A percentile compares a stretch with the other conserved stretches of the same genome.
Evolutionary conservation across 2,113 vertebrate genomes (phyloP).

Genomic region (Raja brachyura): DNA sequence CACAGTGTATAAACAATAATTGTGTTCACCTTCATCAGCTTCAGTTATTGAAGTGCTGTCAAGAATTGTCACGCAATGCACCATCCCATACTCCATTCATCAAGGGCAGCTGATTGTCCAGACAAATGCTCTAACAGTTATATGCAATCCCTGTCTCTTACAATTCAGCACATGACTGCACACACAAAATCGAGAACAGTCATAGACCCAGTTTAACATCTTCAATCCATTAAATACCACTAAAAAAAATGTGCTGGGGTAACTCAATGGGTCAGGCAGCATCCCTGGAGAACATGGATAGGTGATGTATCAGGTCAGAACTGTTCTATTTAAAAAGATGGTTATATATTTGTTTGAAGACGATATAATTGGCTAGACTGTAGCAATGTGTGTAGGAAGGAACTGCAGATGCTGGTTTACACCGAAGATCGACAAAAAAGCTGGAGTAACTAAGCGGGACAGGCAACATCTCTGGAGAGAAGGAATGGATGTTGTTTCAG

Average conservation of each 20-base stretch:
- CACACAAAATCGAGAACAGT: not conserved
- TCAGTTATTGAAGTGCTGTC: not conserved
- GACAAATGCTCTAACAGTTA: not conserved
- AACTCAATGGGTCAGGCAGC: too few relatives aligned
- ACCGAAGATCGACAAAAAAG: too few relatives aligned
- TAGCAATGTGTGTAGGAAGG: too few relatives aligned
- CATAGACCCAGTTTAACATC: not conserved
- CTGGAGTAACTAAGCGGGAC: too few relatives aligned
- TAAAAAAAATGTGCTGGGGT: too few relatives aligned
- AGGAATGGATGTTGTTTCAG: too few relatives aligned
- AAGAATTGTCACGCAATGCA: not conserved
- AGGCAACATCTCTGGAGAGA: too few relatives aligned
- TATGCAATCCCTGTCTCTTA: not conserved
- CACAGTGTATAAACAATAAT: not conserved
- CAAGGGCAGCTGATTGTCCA: not conserved
- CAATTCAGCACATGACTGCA: not conserved
- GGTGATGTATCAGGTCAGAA: too few relatives aligned
- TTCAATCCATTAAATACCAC: not conserved
- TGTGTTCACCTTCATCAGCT: not conserved
- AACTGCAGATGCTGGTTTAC: too few relatives aligned
- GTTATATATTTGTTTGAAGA: not conserved
- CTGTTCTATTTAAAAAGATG: not conserved
- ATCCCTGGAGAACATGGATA: too few relatives aligned
- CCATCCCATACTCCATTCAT: not conserved
- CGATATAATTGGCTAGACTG: not conserved